Percentiles rank a stretch among this genome's conserved stretches.
Evolutionary conservation across 2,888 invertebrate species (phyloP).

Genomic region (Hypselothyrea guttata): DNA sequence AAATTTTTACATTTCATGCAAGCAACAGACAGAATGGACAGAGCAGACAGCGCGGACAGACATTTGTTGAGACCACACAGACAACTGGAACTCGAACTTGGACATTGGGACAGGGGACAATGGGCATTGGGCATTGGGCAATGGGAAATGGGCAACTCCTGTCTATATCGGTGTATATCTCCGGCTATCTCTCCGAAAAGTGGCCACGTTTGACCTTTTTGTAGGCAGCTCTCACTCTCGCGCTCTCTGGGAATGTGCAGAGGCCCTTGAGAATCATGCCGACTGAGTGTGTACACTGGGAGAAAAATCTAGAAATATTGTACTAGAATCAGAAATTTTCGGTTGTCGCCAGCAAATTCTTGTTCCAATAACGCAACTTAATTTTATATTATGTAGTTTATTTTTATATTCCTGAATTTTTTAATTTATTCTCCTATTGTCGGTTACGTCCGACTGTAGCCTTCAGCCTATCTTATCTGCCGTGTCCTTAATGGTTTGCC

Average conservation of each 20-base stretch:
- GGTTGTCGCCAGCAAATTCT: too few relatives aligned
- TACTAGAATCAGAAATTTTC: too few relatives aligned
- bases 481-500: too few relatives aligned
- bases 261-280: slow-evolving; percentile 66
- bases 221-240: slow-evolving; percentile 37
- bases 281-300: slow-evolving; percentile 31
- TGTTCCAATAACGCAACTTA: too few relatives aligned
- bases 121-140: slow-evolving; percentile 35
- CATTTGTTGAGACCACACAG: slow-evolving; percentile 49
- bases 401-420: too few relatives aligned
- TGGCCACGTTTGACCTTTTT: slow-evolving; percentile 78
- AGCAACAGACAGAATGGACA: slow-evolving; percentile 10
- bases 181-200: slow-evolving; percentile 53
- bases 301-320: too few relatives aligned
- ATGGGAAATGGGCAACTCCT: slow-evolving; percentile 33
- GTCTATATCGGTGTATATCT: slow-evolving; percentile 23
- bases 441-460: too few relatives aligned
- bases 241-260: slow-evolving; percentile 34
- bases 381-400: too few relatives aligned
- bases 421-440: too few relatives aligned
- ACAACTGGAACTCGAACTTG: slow-evolving; percentile 33
- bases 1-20: slow-evolving; percentile 58
- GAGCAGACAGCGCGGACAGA: neutral
- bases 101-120: slow-evolving; percentile 33
- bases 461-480: too few relatives aligned